These are phyloP conservation scores for Tachysurus fulvidraco DNA, from an alignment of 2,113 vertebrate genomes.

Conservation along the genomic window DNA sequence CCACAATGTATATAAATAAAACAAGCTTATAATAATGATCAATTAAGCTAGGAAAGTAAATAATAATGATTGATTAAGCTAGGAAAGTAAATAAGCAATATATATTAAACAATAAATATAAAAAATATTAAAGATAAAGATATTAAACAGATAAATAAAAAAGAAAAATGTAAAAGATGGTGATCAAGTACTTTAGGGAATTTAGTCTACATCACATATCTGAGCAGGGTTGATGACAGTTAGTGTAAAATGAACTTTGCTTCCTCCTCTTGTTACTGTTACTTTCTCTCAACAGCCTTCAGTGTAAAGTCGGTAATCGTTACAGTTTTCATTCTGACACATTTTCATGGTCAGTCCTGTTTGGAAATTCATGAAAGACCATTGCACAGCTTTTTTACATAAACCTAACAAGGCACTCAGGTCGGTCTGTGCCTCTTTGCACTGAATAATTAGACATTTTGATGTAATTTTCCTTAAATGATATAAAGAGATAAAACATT, in stretches of 20 bases:
- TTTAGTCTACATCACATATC: neutral
- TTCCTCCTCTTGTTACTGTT: neutral
- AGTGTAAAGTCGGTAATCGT: neutral
- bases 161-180: too few species aligned
- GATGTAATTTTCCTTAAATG: neutral
- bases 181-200: neutral
- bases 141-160: too few species aligned
- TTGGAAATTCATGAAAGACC: neutral
- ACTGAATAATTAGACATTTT: neutral
- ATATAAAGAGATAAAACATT: neutral
- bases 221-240: too few species aligned
- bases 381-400: neutral
- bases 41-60: neutral
- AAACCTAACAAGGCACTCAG: neutral
- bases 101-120: too few species aligned
- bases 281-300: neutral
- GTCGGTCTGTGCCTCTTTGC: neutral
- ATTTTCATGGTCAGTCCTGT: neutral
- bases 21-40: too few species aligned
- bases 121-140: too few species aligned
- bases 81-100: neutral
- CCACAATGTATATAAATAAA: too few species aligned
- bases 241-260: too few species aligned
- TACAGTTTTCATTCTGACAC: neutral
- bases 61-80: neutral